phyloP scores from a whole-genome alignment of 2,888 invertebrate genomes.

The Brachypalpus laphriformis region DNA sequence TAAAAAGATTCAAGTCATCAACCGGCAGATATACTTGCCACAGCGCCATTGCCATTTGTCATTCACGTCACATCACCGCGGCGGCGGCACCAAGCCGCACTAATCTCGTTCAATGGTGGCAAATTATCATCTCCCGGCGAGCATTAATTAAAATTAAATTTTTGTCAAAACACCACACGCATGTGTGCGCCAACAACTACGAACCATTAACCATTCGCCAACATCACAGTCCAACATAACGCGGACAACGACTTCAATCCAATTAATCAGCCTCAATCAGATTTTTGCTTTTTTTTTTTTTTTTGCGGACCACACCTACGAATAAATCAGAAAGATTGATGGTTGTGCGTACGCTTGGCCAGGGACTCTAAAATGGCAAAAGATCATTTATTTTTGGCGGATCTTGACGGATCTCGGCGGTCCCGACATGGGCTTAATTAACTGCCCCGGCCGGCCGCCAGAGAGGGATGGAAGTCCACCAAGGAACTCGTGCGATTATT shows the following conservation, averaged over 20 bases:
- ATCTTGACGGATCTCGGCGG: neutral
- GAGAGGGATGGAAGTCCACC: neutral
- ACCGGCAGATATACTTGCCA: neutral
- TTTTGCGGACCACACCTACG: conserved; percentile 47
- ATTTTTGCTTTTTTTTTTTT: conserved; percentile 11
- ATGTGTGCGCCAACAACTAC: conserved; percentile 13
- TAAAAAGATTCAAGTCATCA: neutral
- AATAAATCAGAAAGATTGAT: conserved; percentile 67
- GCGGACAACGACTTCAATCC: conserved; percentile 54
- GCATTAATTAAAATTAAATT: conserved; percentile 47
- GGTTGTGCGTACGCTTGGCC: conserved; percentile 29
- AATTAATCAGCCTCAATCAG: conserved; percentile 69
- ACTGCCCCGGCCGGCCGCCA: neutral
- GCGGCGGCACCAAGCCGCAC: neutral
- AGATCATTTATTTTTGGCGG: conserved; percentile 21
- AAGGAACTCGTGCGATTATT: neutral
- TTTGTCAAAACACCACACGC: conserved; percentile 53
- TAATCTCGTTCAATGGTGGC: conserved; percentile 10
- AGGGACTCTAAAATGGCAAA: neutral
- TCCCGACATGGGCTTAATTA: conserved; percentile 28
- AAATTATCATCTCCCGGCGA: conserved; percentile 33
- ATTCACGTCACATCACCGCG: neutral
- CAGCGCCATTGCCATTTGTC: conserved; percentile 18
- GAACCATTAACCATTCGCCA: conserved; percentile 42
- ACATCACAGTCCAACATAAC: neutral